A percentile compares a stretch with the other conserved stretches of the same genome.
phyloP scores from a whole-genome alignment of 2,113 vertebrate genomes.

The Sylvietta virens region DNA sequence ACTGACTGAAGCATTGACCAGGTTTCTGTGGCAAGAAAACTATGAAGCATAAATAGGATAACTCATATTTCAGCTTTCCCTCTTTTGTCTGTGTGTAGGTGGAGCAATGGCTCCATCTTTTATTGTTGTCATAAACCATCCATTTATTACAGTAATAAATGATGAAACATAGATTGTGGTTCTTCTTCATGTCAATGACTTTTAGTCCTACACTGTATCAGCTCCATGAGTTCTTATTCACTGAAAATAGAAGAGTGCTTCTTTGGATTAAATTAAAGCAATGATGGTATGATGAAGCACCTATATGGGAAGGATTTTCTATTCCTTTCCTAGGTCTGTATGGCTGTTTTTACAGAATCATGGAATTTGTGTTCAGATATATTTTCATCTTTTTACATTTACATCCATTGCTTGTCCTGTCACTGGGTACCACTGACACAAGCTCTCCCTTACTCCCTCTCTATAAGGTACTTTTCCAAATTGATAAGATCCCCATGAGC shows the following conservation, averaged over 20 bases:
- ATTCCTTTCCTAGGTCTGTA: neutral
- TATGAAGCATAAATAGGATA: neutral
- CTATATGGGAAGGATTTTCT: neutral
- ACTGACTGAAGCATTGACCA: neutral
- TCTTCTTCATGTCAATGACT: neutral
- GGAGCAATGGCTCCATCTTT: neutral
- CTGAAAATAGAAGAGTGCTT: neutral
- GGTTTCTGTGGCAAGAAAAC: neutral
- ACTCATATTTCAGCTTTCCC: neutral
- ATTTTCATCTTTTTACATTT: neutral
- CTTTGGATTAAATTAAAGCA: neutral
- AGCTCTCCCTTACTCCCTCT: neutral
- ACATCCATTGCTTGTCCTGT: neutral
- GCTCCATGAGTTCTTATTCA: neutral
- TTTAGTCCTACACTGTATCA: neutral
- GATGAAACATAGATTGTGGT: neutral
- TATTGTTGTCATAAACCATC: neutral
- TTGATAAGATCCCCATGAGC: neutral
- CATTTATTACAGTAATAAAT: neutral
- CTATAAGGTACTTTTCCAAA: neutral
- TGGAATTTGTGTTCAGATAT: neutral
- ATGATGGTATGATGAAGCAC: neutral
- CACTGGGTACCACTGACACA: neutral
- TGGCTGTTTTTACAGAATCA: neutral
- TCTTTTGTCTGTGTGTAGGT: neutral